Evolutionary conservation across 2,797 vertebrate genomes (phyloP).

Genomic region (Sternotherus odoratus): DNA sequence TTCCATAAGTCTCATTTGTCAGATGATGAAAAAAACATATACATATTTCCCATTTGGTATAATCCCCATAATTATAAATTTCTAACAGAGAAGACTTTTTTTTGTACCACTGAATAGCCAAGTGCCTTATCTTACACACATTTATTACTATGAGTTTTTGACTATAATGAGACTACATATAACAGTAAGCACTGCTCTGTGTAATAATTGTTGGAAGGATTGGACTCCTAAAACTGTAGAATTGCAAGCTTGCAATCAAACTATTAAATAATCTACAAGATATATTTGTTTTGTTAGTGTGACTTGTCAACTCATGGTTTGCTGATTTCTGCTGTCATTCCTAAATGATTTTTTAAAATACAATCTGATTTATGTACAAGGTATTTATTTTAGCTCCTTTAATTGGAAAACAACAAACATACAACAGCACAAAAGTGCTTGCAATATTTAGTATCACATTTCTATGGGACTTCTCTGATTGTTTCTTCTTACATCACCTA

Average conservation of each 20-base stretch:
- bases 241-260: neutral
- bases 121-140: too few species aligned
- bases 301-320: neutral
- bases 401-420: neutral
- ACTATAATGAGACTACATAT: neutral
- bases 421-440: neutral
- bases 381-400: conserved; percentile 31
- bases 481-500: neutral
- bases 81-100: neutral
- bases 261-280: neutral
- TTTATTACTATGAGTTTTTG: neutral
- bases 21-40: neutral
- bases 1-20: neutral
- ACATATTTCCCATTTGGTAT: neutral
- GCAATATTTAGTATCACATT: conserved; percentile 11
- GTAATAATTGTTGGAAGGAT: neutral
- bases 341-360: neutral
- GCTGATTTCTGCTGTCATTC: neutral
- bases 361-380: neutral
- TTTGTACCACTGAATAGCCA: neutral
- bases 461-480: neutral
- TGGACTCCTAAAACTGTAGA: neutral
- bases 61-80: neutral
- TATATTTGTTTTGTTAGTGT: neutral
- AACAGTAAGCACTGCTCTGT: neutral